These are phyloP conservation scores for Aphaenogaster ashmeadi DNA, from an alignment of 1,140 invertebrate genomes.

Conservation along the genomic window DNA sequence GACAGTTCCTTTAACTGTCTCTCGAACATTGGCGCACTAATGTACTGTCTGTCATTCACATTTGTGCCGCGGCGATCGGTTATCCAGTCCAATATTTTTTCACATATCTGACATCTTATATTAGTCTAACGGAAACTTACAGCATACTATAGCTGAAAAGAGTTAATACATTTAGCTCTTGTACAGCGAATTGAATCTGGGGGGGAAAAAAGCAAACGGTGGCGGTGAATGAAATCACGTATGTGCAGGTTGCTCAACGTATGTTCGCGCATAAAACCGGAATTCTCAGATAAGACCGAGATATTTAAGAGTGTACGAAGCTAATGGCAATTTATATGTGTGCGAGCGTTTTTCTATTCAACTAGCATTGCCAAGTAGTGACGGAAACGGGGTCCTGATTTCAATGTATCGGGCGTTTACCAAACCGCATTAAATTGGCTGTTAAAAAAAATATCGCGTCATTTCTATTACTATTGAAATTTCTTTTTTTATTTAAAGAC, in stretches of 20 bases:
- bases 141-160: conserved; percentile 3
- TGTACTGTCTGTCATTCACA: conserved; percentile 39
- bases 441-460: neutral
- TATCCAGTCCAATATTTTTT: conserved; percentile 19
- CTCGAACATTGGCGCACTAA: conserved; percentile 16
- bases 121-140: conserved; percentile 52
- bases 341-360: conserved; percentile 14
- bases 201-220: conserved; percentile 32
- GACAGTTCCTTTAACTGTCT: neutral
- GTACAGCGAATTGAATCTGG: conserved; percentile 22
- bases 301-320: conserved; percentile 51
- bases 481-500: neutral
- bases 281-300: conserved; percentile 53
- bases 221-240: conserved; percentile 63
- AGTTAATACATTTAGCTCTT: conserved; percentile 28
- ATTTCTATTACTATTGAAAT: neutral
- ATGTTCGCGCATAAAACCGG: conserved; percentile 55
- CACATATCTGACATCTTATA: neutral
- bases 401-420: conserved; percentile 25
- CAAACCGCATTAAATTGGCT: neutral
- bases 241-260: conserved; percentile 45
- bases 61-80: conserved; percentile 40
- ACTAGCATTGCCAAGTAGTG: conserved; percentile 14
- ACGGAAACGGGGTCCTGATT: conserved; percentile 10
- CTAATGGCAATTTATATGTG: conserved; percentile 36